A percentile compares a stretch with the other conserved stretches of the same genome.
Conservation (phyloP, 2,113 vertebrate genomes). For the Apistogramma diplotaenia region DNA sequence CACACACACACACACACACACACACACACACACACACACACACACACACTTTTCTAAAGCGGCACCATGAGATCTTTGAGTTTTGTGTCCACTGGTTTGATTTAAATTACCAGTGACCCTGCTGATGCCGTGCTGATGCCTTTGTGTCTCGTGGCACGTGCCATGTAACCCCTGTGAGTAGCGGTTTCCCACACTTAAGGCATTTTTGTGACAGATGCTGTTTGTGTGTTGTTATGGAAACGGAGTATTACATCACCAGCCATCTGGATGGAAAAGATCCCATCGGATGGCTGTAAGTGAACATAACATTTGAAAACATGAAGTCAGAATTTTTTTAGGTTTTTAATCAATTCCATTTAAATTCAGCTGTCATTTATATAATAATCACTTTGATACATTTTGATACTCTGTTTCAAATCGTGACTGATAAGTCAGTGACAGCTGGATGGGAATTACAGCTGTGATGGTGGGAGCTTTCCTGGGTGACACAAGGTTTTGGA, state of each 20-base stretch:
- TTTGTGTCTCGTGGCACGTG: background rate
- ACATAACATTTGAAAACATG: background rate
- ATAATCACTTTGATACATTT: background rate
- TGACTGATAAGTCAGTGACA: background rate
- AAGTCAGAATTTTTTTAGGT: background rate
- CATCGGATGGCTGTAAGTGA: background rate
- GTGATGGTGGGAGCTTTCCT: background rate
- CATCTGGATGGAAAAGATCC: conserved; percentile 43
- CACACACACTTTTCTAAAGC: rapidly evolving
- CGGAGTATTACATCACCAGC: conserved; percentile 10
- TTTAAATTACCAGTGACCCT: background rate
- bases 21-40: too few relatives aligned
- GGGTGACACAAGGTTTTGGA: too few relatives aligned
- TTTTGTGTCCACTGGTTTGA: background rate
- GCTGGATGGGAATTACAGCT: background rate
- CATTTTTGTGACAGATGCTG: conserved; percentile 37
- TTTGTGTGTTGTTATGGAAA: conserved; percentile 20
- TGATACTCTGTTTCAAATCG: background rate
- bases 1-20: too few relatives aligned
- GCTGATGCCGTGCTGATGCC: background rate
- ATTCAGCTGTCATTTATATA: too few relatives aligned
- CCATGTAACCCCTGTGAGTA: conserved; percentile 31
- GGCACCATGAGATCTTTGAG: background rate
- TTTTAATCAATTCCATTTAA: background rate
- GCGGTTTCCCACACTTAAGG: conserved; percentile 61